These are phyloP conservation scores for Pemphredon lugubris DNA, from an alignment of 2,888 invertebrate genomes.

Conservation along the genomic window DNA sequence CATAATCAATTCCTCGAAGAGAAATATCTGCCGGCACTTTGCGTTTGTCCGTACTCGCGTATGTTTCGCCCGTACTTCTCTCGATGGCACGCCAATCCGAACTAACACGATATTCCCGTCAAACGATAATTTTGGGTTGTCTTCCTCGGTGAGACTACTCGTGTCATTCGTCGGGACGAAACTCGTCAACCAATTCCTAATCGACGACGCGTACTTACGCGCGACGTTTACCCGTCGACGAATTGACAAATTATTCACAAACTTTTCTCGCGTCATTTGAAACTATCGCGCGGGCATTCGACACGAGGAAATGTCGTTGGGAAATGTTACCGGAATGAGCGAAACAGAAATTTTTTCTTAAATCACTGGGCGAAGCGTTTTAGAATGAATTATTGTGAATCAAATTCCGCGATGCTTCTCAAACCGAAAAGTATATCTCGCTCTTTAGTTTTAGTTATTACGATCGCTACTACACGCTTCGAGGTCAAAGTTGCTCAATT, in stretches of 20 bases:
- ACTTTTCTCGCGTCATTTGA: too few relatives aligned
- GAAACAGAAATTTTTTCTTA: too few relatives aligned
- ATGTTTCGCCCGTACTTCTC: conserved; percentile 13
- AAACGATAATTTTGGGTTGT: conserved; percentile 47
- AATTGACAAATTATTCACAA: neutral
- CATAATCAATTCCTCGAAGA: conserved; percentile 49
- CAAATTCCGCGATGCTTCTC: neutral
- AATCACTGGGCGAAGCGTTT: too few relatives aligned
- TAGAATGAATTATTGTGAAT: conserved; percentile 9
- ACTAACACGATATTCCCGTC: conserved; percentile 19
- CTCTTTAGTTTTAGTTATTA: conserved; percentile 8
- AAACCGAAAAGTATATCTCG: neutral
- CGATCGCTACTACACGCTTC: neutral
- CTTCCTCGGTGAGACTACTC: conserved; percentile 3
- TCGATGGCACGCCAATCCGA: conserved; percentile 21
- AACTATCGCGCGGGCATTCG: too few relatives aligned
- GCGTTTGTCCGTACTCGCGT: conserved; percentile 6
- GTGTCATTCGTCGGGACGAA: conserved; percentile 11
- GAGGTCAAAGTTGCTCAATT: conserved; percentile 36
- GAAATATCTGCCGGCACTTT: conserved; percentile 1
- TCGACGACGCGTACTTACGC: conserved; percentile 23
- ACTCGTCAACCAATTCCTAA: conserved; percentile 12
- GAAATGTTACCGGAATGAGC: too few relatives aligned
- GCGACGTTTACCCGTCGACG: conserved; percentile 2
- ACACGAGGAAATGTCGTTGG: too few relatives aligned